Evolutionary conservation across 2,797 vertebrate genomes (phyloP), one percentile per base, ranked within the genome.

Genomic region (Benthosema pterotum): DNA sequence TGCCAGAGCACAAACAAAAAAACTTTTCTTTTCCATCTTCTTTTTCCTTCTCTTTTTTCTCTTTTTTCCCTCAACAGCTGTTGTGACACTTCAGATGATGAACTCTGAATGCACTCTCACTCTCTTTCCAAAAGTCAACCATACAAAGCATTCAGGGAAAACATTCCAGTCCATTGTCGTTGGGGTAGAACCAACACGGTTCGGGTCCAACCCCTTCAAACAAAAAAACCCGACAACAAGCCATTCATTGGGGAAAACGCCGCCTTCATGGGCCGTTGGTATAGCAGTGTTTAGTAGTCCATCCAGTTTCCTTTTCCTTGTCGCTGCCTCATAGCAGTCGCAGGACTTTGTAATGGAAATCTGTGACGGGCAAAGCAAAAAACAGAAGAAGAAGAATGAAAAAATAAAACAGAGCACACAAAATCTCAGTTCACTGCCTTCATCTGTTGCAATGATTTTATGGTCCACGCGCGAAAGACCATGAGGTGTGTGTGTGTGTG

Each of bases 311-410:
- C 81, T 82, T 83, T 87, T 38, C 2, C 9, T 38, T 38, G 82
- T 84, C 80, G 69, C 83, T 80, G 80, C 82, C 83, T 87, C 84
- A 85, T 72, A 73, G 82, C 85, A 82, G 22, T 72, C 72, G 82
- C 85, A 82, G 22, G 79, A 89, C 88, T 88, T 91, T 89, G 88
- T 89, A 88, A 91, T 91, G 89, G 89, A 91, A 89, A 91, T 89
- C 66, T 84, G 83, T 87, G 79, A 85, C 75, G 63, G 83, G 81
- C 75, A 79, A 84, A 38, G n/a, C n/a, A n/a, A n/a, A n/a, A n/a
- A n/a, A n/a, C n/a, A n/a, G n/a, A n/a, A n/a, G n/a, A n/a, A n/a
- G n/a, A n/a, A n/a, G n/a, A n/a, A n/a, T n/a, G n/a, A n/a, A n/a
- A n/a, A n/a, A n/a, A n/a, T n/a, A n/a, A n/a, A 88, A 87, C 82